Percentiles rank a stretch among this genome's conserved stretches.
Evolutionary conservation across 2,113 vertebrate genomes (phyloP).

Genomic region (Leptodactylus fuscus): DNA sequence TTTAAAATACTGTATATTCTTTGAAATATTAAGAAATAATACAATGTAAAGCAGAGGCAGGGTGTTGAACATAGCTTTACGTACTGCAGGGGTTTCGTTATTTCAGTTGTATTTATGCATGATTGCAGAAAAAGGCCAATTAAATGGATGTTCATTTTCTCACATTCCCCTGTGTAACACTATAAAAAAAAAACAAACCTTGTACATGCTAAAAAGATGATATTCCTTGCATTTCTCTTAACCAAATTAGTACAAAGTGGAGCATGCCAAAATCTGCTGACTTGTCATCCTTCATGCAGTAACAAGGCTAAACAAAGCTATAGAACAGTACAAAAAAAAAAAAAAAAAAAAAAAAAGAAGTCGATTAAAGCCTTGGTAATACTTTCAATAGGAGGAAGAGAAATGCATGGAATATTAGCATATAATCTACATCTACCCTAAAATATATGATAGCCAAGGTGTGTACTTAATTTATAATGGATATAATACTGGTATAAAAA

Average conservation of each 20-base stretch:
- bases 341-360: too few relatives aligned
- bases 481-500: too few relatives aligned
- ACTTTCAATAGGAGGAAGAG: not conserved
- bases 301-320: not conserved
- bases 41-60: not conserved
- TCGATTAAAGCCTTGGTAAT: not conserved
- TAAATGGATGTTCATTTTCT: constrained; percentile 47
- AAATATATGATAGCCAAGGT: too few relatives aligned
- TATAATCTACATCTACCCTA: too few relatives aligned
- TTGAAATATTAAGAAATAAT: not conserved
- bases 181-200: constrained; percentile 20
- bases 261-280: constrained; percentile 42
- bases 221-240: constrained; percentile 26
- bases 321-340: too few relatives aligned
- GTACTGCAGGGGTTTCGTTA: constrained; percentile 24
- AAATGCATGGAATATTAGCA: not conserved
- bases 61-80: not conserved
- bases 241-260: constrained; percentile 33
- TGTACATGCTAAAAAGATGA: not conserved
- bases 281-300: not conserved
- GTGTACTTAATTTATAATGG: too few relatives aligned
- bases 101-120: constrained; percentile 46
- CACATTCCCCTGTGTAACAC: constrained; percentile 21
- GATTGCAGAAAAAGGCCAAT: constrained; percentile 52
- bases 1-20: not conserved